phyloP scores from a whole-genome alignment of 2,797 vertebrate genomes.

The Helicolenus hilgendorfi region DNA sequence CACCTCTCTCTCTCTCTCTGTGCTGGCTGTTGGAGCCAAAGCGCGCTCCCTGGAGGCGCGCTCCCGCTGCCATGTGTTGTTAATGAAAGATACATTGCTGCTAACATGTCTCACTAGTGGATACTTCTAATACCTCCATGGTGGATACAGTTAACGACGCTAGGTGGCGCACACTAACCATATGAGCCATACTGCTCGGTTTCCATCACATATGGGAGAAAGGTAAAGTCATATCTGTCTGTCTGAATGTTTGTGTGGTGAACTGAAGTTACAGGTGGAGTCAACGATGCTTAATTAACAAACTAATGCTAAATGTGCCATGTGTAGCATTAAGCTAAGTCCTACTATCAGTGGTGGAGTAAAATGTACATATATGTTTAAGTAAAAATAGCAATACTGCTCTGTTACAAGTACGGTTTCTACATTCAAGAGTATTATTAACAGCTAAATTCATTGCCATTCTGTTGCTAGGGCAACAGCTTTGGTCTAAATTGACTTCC shows the following conservation, averaged over 20 bases:
- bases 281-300: not conserved
- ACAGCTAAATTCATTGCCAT: not conserved
- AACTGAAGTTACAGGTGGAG: not conserved
- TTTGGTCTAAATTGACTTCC: no score
- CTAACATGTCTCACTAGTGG: not conserved
- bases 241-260: not conserved
- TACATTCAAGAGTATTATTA: not conserved
- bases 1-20: no score
- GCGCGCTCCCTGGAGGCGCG: not conserved
- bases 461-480: no score
- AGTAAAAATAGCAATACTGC: not conserved
- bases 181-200: not conserved
- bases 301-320: not conserved
- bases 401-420: not conserved
- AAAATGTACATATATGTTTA: not conserved
- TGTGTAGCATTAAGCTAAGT: not conserved
- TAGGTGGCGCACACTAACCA: conserved; percentile 48
- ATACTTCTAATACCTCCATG: no score
- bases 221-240: not conserved
- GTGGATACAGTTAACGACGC: conserved; percentile 21
- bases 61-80: not conserved
- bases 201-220: not conserved
- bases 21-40: not conserved
- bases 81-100: not conserved
- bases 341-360: not conserved